Base-by-base conservation (phyloP, 2,888 invertebrate genomes). In the Rotaria magnacalcarata region DNA sequence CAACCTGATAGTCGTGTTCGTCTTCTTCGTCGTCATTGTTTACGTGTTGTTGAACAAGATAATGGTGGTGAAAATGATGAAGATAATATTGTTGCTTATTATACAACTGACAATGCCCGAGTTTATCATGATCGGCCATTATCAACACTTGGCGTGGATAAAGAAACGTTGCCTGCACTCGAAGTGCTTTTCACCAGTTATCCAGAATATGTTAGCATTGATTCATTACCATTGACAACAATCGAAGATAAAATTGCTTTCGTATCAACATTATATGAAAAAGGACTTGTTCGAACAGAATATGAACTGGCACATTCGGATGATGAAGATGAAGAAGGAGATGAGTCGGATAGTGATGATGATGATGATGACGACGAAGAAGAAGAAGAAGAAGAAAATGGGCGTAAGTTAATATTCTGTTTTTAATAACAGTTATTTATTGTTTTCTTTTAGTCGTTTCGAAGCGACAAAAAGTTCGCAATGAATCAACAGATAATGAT, bases 41-140 rank as follows among this genome's bases (percentile, higher is more conserved):
- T 88, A 54, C 86, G 88, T 86, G 85, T n/a, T 87, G 54, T 19
- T 47, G 56, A 80, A 52, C 41, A 87, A 8, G 87, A 50, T 67
- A 74, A 67, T 52, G 5, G 21, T 41, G 43, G 0, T 43, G 75
- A 75, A 34, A 16, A 75, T 43, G 75, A 75, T 7, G 86, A 85
- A n/a, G 75, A 85, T 21, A 84, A 50, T 14, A 67, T 84, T 60
- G 41, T 84, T 60, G 86, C 85, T 34, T 86, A 75, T 52, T 85
- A 86, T 34, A 86, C 34, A 27, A 56, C 84, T 4, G 86, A 96
- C 89, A 97, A 97, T 91, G 94, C 95, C 0, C 93, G 94, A 88
- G 94, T 95, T 89, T 96, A 96, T 90, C 95, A 95, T 90, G 95
- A 94, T 58, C 94, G 93, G 90, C 95, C 96, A 56, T 92, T 93